phyloP scores from a whole-genome alignment of 2,113 vertebrate species.

The Gallinago paraguaiae region DNA sequence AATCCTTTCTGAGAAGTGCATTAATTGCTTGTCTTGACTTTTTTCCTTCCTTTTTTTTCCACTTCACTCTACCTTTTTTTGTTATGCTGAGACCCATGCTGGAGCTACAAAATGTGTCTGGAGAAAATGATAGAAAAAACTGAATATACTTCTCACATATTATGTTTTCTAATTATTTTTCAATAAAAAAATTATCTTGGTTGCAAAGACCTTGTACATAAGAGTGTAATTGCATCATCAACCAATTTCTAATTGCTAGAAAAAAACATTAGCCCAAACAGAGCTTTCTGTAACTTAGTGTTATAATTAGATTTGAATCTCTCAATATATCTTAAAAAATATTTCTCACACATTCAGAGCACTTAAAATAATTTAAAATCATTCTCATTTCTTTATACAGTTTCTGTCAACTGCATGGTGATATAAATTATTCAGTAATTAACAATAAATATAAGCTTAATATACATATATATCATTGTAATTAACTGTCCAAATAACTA shows the following conservation, averaged over 20 bases:
- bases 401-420: conserved; percentile 4
- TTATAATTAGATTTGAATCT: conserved; percentile 29
- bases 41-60: background rate
- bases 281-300: background rate
- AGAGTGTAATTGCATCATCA: conserved; percentile 5
- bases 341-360: background rate
- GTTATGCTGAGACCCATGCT: background rate
- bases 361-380: background rate
- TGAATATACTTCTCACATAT: background rate
- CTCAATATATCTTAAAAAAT: conserved; percentile 10
- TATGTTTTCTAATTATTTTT: conserved; percentile 7
- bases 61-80: background rate
- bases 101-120: background rate
- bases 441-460: conserved; percentile 36
- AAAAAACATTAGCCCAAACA: background rate
- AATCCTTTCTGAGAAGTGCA: background rate
- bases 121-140: background rate
- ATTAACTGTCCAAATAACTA: conserved; percentile 33
- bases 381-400: background rate
- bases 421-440: conserved; percentile 31
- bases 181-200: background rate
- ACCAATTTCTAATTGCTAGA: conserved; percentile 11
- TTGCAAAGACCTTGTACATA: background rate
- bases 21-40: background rate
- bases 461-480: background rate